Conservation (phyloP, 2,888 invertebrate species). For the Chrysolina haemoptera region DNA sequence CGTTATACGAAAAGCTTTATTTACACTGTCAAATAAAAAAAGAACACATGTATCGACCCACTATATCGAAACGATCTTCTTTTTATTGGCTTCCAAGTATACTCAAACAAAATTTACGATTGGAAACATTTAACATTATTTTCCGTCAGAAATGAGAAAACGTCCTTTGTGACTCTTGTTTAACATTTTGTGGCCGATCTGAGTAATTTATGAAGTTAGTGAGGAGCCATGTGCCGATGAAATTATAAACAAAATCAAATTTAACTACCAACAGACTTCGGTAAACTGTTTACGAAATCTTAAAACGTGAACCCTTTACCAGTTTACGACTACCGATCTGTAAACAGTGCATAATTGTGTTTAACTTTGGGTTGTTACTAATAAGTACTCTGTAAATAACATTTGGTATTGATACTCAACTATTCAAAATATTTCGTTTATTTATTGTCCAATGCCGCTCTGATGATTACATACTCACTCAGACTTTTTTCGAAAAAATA, state of each 20-base stretch:
- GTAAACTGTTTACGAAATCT: slow-evolving; percentile 54
- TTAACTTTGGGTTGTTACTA: slow-evolving; percentile 44
- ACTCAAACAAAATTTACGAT: slow-evolving; percentile 50
- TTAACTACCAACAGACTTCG: slow-evolving; percentile 50
- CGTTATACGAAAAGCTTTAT: slow-evolving; percentile 34
- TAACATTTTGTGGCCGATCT: slow-evolving; percentile 48
- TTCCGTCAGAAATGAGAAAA: slow-evolving; percentile 46
- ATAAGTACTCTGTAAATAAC: slow-evolving; percentile 44
- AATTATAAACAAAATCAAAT: slow-evolving; percentile 56
- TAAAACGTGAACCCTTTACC: slow-evolving; percentile 53
- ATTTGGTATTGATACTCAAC: slow-evolving; percentile 34
- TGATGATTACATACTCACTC: no score
- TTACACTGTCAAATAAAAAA: slow-evolving; percentile 41
- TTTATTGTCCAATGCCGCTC: neutral
- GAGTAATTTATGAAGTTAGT: slow-evolving; percentile 55
- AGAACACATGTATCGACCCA: slow-evolving; percentile 48
- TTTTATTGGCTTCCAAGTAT: slow-evolving; percentile 50
- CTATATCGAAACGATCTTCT: slow-evolving; percentile 45
- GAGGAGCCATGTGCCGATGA: slow-evolving; percentile 56
- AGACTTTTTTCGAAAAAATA: no score
- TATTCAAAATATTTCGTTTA: slow-evolving; percentile 3
- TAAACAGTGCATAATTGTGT: slow-evolving; percentile 57
- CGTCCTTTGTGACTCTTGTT: slow-evolving; percentile 49
- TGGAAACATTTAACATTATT: slow-evolving; percentile 46
- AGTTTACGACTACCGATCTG: slow-evolving; percentile 53